Conservation (phyloP, 1,140 invertebrate species). For the Tachypleus tridentatus region DNA sequence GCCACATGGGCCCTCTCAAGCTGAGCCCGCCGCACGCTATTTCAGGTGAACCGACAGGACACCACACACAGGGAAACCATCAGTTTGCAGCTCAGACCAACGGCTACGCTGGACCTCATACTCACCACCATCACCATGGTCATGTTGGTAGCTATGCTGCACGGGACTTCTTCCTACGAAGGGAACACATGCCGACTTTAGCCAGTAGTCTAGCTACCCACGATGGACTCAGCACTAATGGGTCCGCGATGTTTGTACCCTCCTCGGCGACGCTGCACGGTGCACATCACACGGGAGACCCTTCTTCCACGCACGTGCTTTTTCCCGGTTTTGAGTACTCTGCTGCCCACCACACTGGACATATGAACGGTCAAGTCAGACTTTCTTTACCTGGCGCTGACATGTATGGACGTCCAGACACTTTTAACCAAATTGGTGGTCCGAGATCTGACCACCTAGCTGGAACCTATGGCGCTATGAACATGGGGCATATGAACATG, state of each 20-base stretch:
- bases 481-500: slow-evolving; percentile 29
- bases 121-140: slow-evolving; percentile 42
- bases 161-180: slow-evolving; percentile 57
- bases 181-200: slow-evolving; percentile 38
- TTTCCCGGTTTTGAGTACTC: slow-evolving; percentile 38
- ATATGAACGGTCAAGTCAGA: slow-evolving; percentile 40
- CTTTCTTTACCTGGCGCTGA: slow-evolving; percentile 37
- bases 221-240: slow-evolving; percentile 26
- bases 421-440: slow-evolving; percentile 29
- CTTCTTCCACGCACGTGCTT: slow-evolving; percentile 32
- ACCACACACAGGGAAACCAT: slow-evolving; percentile 26
- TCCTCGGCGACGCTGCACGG: slow-evolving; percentile 29
- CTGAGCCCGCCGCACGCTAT: slow-evolving; percentile 51
- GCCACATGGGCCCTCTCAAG: slow-evolving; percentile 54
- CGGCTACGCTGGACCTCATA: slow-evolving; percentile 36
- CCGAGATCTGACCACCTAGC: slow-evolving; percentile 24
- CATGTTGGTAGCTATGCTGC: slow-evolving; percentile 52
- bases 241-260: slow-evolving; percentile 31
- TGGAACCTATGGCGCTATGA: slow-evolving; percentile 25
- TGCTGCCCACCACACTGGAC: slow-evolving; percentile 33
- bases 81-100: slow-evolving; percentile 39
- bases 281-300: slow-evolving; percentile 41
- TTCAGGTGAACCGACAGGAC: slow-evolving; percentile 25
- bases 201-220: slow-evolving; percentile 25
- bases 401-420: slow-evolving; percentile 35